Evolutionary conservation across 1,140 invertebrate species (phyloP), one percentile per base, ranked within the genome.

Genomic region (Procambarus clarkii): DNA sequence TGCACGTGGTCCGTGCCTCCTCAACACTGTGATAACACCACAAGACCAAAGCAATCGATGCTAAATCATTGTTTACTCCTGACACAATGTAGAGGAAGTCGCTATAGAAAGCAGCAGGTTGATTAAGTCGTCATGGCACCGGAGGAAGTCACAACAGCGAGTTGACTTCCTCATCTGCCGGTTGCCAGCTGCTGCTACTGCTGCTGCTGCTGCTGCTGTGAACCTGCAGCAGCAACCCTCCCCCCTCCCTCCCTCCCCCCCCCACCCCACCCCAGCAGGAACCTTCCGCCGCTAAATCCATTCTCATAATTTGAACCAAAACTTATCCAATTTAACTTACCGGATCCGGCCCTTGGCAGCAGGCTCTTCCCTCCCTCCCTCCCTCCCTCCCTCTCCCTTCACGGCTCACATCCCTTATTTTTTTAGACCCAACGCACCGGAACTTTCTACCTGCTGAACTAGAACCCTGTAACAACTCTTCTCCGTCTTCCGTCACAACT

Each of bases 311-410:
- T 34, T 74, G 21, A n/a, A 15, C 24, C 69, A 74, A 74, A 74
- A 74, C 69, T 74, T 74, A 74, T 74, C 69, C 69, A 24, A 74
- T 74, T 34, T 74, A 74, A 74, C 69, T 74, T 74, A 74, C 69
- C n/a, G 69, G 4, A 34, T 34, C 69, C 34, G 7, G 24, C n/a
- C 24, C n/a, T 74, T 2, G n/a, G 7, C n/a, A 11, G 7, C n/a
- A 5, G 5, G n/a, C 5, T 11, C 69, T 69, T 69, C 64, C 64
- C 21, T n/a, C 15, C 21, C 64, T 69, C 13, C 21, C 64, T 69
- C 13, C 13, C 64, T 69, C 18, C 64, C 21, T 18, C 13, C 50
- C 50, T 64, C 60, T 18, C 60, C 18, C 21, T 21, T 64, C 18
- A 64, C 13, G 11, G 11, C 60, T 18, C 60, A 64, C 18, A 4